Conservation (phyloP, 1,140 invertebrate genomes). For the Heliconius eleuchia region DNA sequence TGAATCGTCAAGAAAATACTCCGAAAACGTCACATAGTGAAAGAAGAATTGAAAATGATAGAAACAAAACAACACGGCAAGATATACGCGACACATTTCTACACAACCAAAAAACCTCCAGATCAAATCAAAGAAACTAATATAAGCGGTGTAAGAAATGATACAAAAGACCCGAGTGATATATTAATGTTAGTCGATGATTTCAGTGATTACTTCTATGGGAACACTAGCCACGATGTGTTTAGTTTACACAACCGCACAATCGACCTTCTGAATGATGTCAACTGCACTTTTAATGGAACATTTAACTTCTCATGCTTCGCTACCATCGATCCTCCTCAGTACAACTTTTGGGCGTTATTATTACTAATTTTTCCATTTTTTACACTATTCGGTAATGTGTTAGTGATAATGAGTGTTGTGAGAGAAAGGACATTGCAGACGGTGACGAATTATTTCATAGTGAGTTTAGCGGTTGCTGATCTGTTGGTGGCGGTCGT, state of each 20-base stretch:
- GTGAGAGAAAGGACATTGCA: conserved; percentile 93
- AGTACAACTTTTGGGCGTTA: conserved; percentile 90
- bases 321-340: conserved; percentile 51
- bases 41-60: conserved; percentile 42
- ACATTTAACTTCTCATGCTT: conserved; percentile 78
- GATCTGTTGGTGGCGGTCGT: conserved; percentile 97
- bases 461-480: conserved; percentile 97
- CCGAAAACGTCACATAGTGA: conserved; percentile 34
- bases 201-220: conserved; percentile 84
- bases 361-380: conserved; percentile 94
- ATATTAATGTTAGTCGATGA: conserved; percentile 83
- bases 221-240: conserved; percentile 68
- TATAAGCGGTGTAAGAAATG: conserved; percentile 61
- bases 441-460: conserved; percentile 99
- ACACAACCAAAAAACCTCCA: conserved; percentile 63
- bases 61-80: conserved; percentile 38
- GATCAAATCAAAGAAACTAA: conserved; percentile 45
- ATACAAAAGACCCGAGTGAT: conserved; percentile 54
- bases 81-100: conserved; percentile 40
- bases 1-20: conserved; percentile 21
- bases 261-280: conserved; percentile 63
- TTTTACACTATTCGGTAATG: conserved; percentile 97
- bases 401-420: conserved; percentile 97
- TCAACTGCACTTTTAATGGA: conserved; percentile 78
- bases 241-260: conserved; percentile 58